Percentiles rank a stretch among this genome's conserved stretches.
These are phyloP conservation scores for Corythoichthys intestinalis DNA, from an alignment of 2,113 vertebrate species.

Conservation along the genomic window DNA sequence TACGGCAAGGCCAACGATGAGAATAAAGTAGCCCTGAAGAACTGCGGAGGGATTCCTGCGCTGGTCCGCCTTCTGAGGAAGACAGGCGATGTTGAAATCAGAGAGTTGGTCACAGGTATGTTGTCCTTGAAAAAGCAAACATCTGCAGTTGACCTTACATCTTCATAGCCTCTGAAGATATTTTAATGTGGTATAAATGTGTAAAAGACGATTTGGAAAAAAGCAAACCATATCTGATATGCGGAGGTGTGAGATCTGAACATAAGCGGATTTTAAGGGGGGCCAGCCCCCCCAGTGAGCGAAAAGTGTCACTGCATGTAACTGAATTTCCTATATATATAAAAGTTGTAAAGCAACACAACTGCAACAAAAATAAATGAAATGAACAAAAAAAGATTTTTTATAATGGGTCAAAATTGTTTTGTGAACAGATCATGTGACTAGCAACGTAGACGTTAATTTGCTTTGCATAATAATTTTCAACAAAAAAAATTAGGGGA, in stretches of 20 bases:
- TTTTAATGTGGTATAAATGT: conserved; percentile 11
- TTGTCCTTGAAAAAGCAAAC: not conserved
- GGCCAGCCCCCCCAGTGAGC: no score
- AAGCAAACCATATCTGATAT: conserved; percentile 10
- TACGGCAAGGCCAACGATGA: conserved; percentile 98
- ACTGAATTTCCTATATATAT: no score
- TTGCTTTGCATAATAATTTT: no score
- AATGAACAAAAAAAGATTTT: no score
- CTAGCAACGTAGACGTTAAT: no score
- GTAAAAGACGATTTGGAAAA: conserved; percentile 15
- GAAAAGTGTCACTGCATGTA: no score
- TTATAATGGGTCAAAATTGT: no score
- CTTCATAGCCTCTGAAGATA: not conserved
- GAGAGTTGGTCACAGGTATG: conserved; percentile 96
- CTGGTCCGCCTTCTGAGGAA: conserved; percentile 94
- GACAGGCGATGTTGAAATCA: conserved; percentile 92
- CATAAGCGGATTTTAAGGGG: no score
- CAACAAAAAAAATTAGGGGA: not conserved
- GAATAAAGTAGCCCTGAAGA: conserved; percentile 97
- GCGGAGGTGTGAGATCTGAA: not conserved
- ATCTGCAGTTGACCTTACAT: not conserved
- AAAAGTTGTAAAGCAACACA: no score
- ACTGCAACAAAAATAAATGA: no score
- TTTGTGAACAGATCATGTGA: no score
- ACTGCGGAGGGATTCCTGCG: conserved; percentile 95